Evolutionary conservation across 2,888 invertebrate species (phyloP), one percentile per base, ranked within the genome.

Genomic region (Temnothorax ravouxi): DNA sequence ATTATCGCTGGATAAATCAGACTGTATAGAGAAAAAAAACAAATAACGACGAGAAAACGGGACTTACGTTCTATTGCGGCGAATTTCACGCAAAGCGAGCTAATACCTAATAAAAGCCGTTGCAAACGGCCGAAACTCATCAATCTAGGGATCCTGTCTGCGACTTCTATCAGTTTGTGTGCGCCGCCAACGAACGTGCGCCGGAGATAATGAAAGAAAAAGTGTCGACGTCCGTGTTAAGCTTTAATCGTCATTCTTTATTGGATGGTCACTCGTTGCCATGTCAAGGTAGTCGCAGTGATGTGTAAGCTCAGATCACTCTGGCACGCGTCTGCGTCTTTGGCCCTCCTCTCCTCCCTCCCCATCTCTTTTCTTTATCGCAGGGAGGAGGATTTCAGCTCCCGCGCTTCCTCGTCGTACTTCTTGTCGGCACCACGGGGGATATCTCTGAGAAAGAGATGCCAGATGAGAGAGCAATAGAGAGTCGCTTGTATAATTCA

Each of bases 401-500:
- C 18, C 21, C 18, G n/a, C 18, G n/a, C 59, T 62, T n/a, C 15
- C 47, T 56, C 50, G 47, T 29, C 67, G 69, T 59, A 21, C 18
- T 29, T 59, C 59, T 74, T 44, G n/a, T 15, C 41, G 13, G 47
- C 71, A 56, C 13, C 47, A 47, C 59, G 59, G 79, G 69, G 59
- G 47, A 80, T 71, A 80, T 50, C 79, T 80, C 59, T 47, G 79
- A 71, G 59, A 80, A 80, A 80, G 79, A 80, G 79, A 80, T 25
- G 56, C 59, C 47, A 71, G 47, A 80, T 80, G 38, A 71, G 47
- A 79, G 79, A 79, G 47, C 56, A 59, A 79, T 69, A 54, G 79
- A 86, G 88, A 85, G 88, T 91, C 92, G 91, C 93, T 94, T 94
- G 94, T 94, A 94, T 94, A 94, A 94, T 94, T 94, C 94, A 94